Percentiles rank a stretch among this genome's conserved stretches.
Evolutionary conservation across 2,797 vertebrate species (phyloP).

Genomic region (Pempheris klunzingeri): DNA sequence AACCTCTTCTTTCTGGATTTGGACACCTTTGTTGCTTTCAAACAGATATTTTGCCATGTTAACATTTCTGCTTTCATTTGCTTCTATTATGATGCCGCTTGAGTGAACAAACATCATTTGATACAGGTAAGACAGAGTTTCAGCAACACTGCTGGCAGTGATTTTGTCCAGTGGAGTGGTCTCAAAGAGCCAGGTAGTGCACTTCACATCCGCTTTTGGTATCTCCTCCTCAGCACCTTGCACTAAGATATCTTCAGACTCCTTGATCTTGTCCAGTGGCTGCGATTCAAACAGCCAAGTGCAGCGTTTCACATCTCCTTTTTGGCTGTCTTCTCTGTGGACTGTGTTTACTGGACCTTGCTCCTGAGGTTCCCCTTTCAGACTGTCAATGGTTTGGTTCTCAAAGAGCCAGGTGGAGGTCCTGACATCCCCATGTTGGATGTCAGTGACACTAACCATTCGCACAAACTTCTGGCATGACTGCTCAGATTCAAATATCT

Average conservation of each 20-base stretch:
- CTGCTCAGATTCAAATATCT: slow-evolving; percentile 89
- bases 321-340: slow-evolving; percentile 90
- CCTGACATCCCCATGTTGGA: slow-evolving; percentile 90
- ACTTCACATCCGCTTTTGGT: slow-evolving; percentile 88
- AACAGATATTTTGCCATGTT: slow-evolving; percentile 92
- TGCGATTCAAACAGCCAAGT: slow-evolving; percentile 96
- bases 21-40: slow-evolving; percentile 74
- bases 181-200: slow-evolving; percentile 94
- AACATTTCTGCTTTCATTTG: slow-evolving; percentile 85
- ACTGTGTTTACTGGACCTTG: slow-evolving; percentile 85
- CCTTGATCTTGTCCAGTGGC: slow-evolving; percentile 90
- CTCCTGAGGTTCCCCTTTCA: slow-evolving; percentile 87
- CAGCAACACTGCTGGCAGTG: slow-evolving; percentile 81
- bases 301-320: slow-evolving; percentile 93
- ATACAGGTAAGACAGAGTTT: slow-evolving; percentile 85
- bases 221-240: slow-evolving; percentile 74
- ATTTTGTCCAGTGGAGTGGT: slow-evolving; percentile 89
- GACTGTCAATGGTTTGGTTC: slow-evolving; percentile 89
- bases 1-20: slow-evolving; percentile 90
- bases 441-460: slow-evolving; percentile 92
- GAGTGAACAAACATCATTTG: slow-evolving; percentile 86
- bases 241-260: slow-evolving; percentile 65
- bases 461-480: slow-evolving; percentile 86
- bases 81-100: slow-evolving; percentile 92
- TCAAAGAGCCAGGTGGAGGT: slow-evolving; percentile 96